These are phyloP conservation scores for Oxyscelio sp. DNA, from an alignment of 2,888 invertebrate genomes.

Conservation along the genomic window DNA sequence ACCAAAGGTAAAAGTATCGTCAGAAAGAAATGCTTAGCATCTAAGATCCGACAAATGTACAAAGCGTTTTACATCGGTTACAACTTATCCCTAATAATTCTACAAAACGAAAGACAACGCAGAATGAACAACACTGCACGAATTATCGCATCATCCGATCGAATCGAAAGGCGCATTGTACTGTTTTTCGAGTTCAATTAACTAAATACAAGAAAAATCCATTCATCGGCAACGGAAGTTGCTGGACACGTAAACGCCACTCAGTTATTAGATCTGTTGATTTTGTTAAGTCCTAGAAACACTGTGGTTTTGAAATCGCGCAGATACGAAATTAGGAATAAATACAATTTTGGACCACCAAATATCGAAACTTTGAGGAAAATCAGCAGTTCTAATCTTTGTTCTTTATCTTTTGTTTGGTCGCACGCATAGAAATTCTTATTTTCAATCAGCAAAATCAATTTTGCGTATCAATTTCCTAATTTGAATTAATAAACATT, in stretches of 20 bases:
- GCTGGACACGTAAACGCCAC: slow-evolving; percentile 35
- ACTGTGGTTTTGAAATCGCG: slow-evolving; percentile 76
- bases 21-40: slow-evolving; percentile 34
- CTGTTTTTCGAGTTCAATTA: slow-evolving; percentile 87
- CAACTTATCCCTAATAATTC: slow-evolving; percentile 43
- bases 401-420: slow-evolving; percentile 69
- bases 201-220: slow-evolving; percentile 86
- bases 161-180: slow-evolving; percentile 81
- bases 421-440: too few relatives aligned
- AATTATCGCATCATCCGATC: slow-evolving; percentile 54
- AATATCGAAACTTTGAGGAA: slow-evolving; percentile 1
- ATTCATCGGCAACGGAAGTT: too few relatives aligned
- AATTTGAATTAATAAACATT: too few relatives aligned
- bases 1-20: slow-evolving; percentile 7
- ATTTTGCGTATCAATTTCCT: too few relatives aligned
- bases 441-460: too few relatives aligned
- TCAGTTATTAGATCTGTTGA: slow-evolving; percentile 17
- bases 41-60: slow-evolving; percentile 64
- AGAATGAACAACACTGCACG: slow-evolving; percentile 57
- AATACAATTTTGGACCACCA: neutral
- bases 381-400: slow-evolving; percentile 41
- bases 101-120: slow-evolving; percentile 53
- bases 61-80: slow-evolving; percentile 63
- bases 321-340: slow-evolving; percentile 36
- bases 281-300: neutral